Base-by-base conservation (phyloP, 2,888 invertebrate genomes). In the Caenorhabditis wallacei region DNA sequence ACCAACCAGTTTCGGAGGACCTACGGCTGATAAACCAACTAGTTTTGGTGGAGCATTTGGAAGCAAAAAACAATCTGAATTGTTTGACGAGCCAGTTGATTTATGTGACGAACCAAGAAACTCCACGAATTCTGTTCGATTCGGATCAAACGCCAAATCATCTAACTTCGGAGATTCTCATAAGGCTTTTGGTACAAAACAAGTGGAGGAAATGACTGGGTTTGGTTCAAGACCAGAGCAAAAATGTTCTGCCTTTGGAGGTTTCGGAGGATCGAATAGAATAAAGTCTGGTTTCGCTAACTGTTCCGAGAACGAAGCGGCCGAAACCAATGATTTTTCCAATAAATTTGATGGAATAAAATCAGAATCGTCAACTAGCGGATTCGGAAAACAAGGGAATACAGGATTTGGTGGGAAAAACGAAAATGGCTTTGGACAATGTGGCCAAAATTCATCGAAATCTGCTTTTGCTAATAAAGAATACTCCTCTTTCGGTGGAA, bases 361-460 rank as follows among this genome's bases (percentile, higher is more conserved):
- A 22, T 26, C 24, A 20, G 70, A 46, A 10, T 51, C 37, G 1
- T n/a, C 26, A 11, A 56, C 20, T 16, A 66, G 13, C 20, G 57
- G 43, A 18, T 57, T 64, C 46, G 70, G 54, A 63, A 54, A 46
- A 20, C 37, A 56, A 48, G 40, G 20, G 2, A 40, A 24, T 10
- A 56, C 10, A 8, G 68, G 48, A 18, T 76, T 68, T 35, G 69
- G 78, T 26, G 78, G 63, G 30, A 40, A 24, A 10, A 30, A 30
- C 8, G 8, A 2, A 48, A 59, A 53, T 4, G 35, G 26, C n/a
- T 43, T 53, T 24, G 66, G 75, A 35, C 7, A 40, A 13, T 40
- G 2, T 8, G 2, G 11, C 4, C 40, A 10, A 10, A 40, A 10
- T 7, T 35, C 35, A 35, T 10, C 10, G 35, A 10, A 13, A 40